These are phyloP conservation scores for Sebastes nivosus DNA, from an alignment of 2,797 vertebrate genomes.

Conservation along the genomic window DNA sequence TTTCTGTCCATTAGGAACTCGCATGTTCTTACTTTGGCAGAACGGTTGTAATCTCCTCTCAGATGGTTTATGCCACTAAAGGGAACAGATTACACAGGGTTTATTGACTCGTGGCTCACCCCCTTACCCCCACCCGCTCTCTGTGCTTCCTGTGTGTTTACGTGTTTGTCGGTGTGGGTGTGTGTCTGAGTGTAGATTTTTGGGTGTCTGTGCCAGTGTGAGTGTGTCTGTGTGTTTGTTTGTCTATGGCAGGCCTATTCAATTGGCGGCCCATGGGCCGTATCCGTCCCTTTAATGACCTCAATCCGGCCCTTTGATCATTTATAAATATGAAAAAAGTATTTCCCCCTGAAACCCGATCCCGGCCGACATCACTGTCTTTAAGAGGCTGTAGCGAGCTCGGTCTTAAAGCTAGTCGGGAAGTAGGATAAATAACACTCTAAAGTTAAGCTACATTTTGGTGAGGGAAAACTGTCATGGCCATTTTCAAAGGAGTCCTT, in stretches of 20 bases:
- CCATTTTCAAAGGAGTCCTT: too few species aligned
- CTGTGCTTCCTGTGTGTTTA: conserved; percentile 48
- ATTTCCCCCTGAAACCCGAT: too few species aligned
- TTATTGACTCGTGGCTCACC: conserved; percentile 76
- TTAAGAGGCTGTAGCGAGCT: too few species aligned
- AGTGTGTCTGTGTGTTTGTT: conserved; percentile 21
- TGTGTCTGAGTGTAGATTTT: conserved; percentile 7
- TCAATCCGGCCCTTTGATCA: too few species aligned
- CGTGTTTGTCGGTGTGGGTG: conserved; percentile 30
- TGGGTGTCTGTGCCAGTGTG: conserved; percentile 28
- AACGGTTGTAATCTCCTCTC: conserved; percentile 81
- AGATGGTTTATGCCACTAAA: conserved; percentile 82
- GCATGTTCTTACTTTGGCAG: conserved; percentile 76
- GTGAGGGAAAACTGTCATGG: too few species aligned
- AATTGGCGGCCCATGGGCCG: neutral
- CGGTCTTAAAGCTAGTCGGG: too few species aligned
- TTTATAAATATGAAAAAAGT: too few species aligned
- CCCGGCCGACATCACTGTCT: too few species aligned
- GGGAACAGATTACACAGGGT: conserved; percentile 81
- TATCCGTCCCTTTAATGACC: too few species aligned
- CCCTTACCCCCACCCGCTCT: conserved; percentile 58
- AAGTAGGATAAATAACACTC: too few species aligned
- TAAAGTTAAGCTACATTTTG: too few species aligned
- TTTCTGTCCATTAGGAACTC: conserved; percentile 73
- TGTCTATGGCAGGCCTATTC: neutral